Evolutionary conservation across 2,113 vertebrate genomes (phyloP).

Genomic region (Gasterosteus aculeatus): DNA sequence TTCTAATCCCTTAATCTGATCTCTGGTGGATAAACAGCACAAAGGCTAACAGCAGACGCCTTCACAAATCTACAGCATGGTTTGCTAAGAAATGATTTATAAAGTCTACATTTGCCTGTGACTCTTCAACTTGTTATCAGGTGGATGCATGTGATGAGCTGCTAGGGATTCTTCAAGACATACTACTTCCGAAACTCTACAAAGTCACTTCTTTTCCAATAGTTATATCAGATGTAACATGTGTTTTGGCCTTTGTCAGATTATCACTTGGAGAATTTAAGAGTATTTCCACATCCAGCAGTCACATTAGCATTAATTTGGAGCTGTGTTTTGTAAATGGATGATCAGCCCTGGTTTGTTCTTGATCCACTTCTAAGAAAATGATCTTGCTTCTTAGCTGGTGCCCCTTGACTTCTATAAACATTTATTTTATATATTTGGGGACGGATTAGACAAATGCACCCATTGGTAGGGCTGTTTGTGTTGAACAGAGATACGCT

Average conservation of each 20-base stretch:
- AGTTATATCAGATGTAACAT: not conserved
- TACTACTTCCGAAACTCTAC: not conserved
- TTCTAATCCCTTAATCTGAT: conserved; percentile 63
- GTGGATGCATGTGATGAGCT: not conserved
- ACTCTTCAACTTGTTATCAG: not conserved
- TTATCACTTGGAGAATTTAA: not conserved
- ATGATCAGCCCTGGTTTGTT: not conserved
- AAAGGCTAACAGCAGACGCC: conserved; percentile 13
- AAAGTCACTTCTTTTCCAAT: not conserved
- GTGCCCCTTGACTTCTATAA: too few relatives aligned
- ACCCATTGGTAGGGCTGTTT: not conserved
- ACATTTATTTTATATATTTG: not conserved
- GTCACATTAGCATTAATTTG: not conserved
- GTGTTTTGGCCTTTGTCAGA: not conserved
- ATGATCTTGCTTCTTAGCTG: not conserved
- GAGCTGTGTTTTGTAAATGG: not conserved
- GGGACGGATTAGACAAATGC: not conserved
- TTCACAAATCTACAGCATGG: not conserved
- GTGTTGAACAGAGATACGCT: not conserved
- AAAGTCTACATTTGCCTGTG: not conserved
- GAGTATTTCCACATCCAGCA: not conserved
- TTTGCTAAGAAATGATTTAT: not conserved
- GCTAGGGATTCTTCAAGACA: not conserved
- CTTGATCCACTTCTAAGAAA: not conserved
- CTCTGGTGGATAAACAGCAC: conserved; percentile 55